Evolutionary conservation across 2,797 vertebrate species (phyloP).

Genomic region (Enteromius unitaeniatus): DNA sequence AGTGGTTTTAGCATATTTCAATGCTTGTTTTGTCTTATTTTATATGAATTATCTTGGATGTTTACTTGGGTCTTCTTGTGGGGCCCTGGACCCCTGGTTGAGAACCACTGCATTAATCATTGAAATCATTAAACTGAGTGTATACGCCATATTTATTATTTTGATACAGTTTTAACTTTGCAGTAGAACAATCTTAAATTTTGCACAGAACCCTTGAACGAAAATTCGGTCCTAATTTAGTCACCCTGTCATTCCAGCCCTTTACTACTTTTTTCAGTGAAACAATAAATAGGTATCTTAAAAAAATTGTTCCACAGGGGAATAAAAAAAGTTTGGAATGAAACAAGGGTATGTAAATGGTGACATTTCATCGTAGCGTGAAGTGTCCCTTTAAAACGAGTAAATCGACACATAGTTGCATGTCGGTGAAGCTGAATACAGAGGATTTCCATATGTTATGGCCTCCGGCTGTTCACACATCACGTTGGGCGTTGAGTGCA

Average conservation of each 20-base stretch:
- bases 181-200: background rate
- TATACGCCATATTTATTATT: background rate
- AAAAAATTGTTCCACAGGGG: background rate
- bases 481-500: slow-evolving; percentile 18
- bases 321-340: background rate
- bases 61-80: background rate
- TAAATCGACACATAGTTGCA: background rate
- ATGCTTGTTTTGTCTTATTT: background rate
- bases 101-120: background rate
- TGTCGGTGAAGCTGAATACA: background rate
- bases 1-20: background rate
- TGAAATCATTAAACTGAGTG: background rate
- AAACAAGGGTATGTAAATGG: no score
- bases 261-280: background rate
- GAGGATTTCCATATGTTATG: slow-evolving; percentile 19
- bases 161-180: background rate
- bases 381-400: background rate
- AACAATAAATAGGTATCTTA: background rate
- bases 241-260: background rate
- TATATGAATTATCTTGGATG: background rate
- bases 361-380: background rate
- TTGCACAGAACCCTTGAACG: background rate
- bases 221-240: background rate
- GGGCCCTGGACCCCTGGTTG: background rate
- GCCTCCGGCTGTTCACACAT: slow-evolving; percentile 36